Percentiles rank a stretch among this genome's conserved stretches.
Conservation (phyloP, 1,140 invertebrate genomes). For the Aphis gossypii region DNA sequence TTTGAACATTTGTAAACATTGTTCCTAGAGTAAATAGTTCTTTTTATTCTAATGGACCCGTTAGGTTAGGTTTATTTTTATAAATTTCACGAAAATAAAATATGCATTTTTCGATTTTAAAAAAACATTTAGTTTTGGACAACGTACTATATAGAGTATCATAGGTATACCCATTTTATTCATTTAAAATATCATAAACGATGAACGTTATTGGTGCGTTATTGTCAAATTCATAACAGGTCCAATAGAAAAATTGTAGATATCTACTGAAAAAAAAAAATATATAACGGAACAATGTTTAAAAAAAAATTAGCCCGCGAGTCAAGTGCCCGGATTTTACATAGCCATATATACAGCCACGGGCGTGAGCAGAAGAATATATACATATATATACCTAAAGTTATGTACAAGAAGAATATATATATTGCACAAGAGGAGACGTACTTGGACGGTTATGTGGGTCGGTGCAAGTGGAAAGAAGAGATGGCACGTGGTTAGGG, state of each 20-base stretch:
- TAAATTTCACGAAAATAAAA: not conserved
- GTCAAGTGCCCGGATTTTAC: not conserved
- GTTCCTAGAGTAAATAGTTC: not conserved
- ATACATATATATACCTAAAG: not conserved
- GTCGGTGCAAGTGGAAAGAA: not conserved
- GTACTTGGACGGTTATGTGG: not conserved
- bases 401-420: not conserved
- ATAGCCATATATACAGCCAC: not conserved
- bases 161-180: not conserved
- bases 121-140: too few species aligned
- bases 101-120: not conserved
- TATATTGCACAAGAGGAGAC: not conserved
- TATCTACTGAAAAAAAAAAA: not conserved
- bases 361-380: not conserved
- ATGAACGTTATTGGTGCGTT: not conserved
- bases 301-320: not conserved
- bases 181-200: not conserved
- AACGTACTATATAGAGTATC: too few species aligned
- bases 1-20: not conserved
- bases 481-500: not conserved
- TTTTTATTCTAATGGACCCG: not conserved
- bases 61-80: not conserved
- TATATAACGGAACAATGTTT: not conserved
- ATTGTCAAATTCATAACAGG: not conserved
- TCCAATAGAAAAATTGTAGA: not conserved